Conservation (phyloP, 1,140 invertebrate genomes). For the Cherax quadricarinatus region DNA sequence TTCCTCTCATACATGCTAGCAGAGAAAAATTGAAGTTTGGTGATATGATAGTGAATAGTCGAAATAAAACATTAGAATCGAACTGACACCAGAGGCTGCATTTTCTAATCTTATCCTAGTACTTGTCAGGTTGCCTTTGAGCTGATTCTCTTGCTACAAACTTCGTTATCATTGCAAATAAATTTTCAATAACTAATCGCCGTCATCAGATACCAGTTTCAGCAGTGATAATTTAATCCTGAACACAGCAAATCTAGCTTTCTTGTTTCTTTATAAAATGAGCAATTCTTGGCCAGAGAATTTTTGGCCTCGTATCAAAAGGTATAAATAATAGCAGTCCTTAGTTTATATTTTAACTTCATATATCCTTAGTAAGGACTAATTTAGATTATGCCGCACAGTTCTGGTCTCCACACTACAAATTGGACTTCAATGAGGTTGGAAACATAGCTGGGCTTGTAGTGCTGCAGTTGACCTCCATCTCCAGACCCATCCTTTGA, state of each 20-base stretch:
- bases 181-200: neutral
- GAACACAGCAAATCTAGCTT: slow-evolving; percentile 5
- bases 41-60: neutral
- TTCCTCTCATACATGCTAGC: neutral
- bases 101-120: neutral
- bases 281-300: neutral
- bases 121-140: neutral
- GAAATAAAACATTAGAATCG: neutral
- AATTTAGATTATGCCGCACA: too few species aligned
- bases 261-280: neutral
- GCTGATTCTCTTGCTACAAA: neutral
- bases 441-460: too few species aligned
- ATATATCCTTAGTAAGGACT: too few species aligned
- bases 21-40: neutral
- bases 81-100: neutral
- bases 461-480: too few species aligned
- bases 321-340: too few species aligned
- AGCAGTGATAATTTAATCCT: neutral
- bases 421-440: too few species aligned
- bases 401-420: too few species aligned
- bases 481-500: too few species aligned
- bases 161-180: neutral
- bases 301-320: too few species aligned
- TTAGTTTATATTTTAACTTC: too few species aligned
- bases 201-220: neutral